These are phyloP conservation scores for Bettongia penicillata DNA, from an alignment of 2,113 vertebrate genomes.

Conservation along the genomic window DNA sequence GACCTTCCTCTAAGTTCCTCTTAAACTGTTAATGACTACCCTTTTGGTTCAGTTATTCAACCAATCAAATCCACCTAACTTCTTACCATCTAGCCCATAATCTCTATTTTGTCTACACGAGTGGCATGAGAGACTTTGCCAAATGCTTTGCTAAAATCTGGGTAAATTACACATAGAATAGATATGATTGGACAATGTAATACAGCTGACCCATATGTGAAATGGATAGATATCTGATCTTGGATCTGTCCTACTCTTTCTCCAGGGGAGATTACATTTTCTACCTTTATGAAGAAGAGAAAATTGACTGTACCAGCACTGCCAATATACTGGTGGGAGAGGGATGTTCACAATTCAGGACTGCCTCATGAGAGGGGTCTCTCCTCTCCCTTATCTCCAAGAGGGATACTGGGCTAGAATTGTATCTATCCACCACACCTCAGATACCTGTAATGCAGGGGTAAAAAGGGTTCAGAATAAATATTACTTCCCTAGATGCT, in stretches of 20 bases:
- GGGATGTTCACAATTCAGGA: not conserved
- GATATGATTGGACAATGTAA: not conserved
- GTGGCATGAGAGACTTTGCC: not conserved
- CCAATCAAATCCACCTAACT: not conserved
- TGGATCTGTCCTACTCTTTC: not conserved
- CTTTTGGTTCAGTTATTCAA: not conserved
- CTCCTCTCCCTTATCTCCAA: not conserved
- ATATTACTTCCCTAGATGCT: not conserved
- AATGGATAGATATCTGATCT: not conserved
- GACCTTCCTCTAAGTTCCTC: not conserved
- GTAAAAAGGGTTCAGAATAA: not conserved
- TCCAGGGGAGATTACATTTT: not conserved
- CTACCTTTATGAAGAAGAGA: not conserved
- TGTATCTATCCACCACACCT: not conserved
- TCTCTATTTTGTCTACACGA: not conserved
- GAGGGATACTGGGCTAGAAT: not conserved
- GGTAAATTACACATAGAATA: not conserved
- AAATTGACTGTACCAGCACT: not conserved
- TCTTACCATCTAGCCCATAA: not conserved
- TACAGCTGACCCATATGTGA: not conserved
- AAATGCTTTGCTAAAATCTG: not conserved
- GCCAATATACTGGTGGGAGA: not conserved
- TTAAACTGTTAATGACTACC: not conserved
- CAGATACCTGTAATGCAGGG: not conserved
- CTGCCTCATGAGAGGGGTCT: not conserved